A percentile compares a stretch with the other conserved stretches of the same genome.
Evolutionary conservation across 2,797 vertebrate genomes (phyloP).

Genomic region (Botia kubotai): DNA sequence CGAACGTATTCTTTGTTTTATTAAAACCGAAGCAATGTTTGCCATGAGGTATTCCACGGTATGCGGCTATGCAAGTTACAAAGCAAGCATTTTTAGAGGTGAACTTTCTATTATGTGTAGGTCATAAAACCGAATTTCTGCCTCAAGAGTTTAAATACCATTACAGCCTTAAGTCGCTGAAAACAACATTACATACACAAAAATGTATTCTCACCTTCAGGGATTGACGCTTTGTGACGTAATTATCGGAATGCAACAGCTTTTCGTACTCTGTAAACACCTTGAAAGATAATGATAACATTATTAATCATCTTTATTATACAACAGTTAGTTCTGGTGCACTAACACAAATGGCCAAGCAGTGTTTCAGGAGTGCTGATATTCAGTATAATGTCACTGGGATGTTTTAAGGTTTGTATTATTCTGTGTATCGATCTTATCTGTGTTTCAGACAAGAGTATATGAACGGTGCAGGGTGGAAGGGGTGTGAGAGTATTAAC

Average conservation of each 20-base stretch:
- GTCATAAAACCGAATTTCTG: conserved; percentile 1
- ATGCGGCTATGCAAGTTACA: conserved; percentile 11
- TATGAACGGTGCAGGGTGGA: background rate
- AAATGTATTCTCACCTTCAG: conserved; percentile 74
- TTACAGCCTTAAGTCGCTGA: background rate
- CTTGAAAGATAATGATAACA: conserved; percentile 58
- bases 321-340: background rate
- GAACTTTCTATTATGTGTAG: background rate
- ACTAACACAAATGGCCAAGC: background rate
- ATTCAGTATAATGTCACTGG: background rate
- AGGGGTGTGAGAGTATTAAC: background rate
- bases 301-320: background rate
- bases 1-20: background rate
- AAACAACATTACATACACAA: background rate
- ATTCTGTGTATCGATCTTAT: too few relatives aligned
- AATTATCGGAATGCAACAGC: conserved; percentile 85
- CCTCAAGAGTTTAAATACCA: conserved; percentile 11
- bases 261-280: conserved; percentile 85
- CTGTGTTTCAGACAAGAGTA: background rate
- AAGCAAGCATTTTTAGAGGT: background rate
- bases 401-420: background rate
- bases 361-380: background rate
- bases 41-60: background rate
- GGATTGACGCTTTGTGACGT: conserved; percentile 85
- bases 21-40: background rate